phyloP scores from a whole-genome alignment of 2,797 vertebrate genomes.

The Gymnothorax javanicus region DNA sequence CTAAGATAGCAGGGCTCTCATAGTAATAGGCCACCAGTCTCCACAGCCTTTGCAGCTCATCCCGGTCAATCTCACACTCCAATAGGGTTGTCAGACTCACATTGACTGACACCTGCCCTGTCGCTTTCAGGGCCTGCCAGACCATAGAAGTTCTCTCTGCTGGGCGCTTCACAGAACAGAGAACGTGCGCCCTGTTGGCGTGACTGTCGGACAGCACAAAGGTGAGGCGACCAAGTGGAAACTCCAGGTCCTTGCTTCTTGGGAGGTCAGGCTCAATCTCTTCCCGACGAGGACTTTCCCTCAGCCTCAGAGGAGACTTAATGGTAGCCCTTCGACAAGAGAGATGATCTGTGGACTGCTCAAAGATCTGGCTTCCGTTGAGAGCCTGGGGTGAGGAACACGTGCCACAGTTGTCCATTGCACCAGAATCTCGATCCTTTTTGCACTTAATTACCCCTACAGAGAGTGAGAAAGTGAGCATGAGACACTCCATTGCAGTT shows the following conservation, averaged over 20 bases:
- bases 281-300: constrained; percentile 65
- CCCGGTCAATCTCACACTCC: constrained; percentile 78
- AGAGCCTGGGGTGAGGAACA: constrained; percentile 71
- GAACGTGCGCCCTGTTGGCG: constrained; percentile 73
- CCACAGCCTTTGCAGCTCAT: constrained; percentile 76
- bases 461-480: background rate
- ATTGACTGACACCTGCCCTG: constrained; percentile 63
- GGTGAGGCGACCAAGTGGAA: constrained; percentile 69
- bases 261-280: constrained; percentile 73
- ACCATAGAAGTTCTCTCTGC: constrained; percentile 60
- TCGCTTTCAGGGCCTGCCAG: constrained; percentile 63
- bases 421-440: constrained; percentile 67
- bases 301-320: constrained; percentile 70
- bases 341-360: constrained; percentile 60
- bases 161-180: constrained; percentile 69
- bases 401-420: constrained; percentile 65
- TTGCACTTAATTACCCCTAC: constrained; percentile 79
- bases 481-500: background rate
- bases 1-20: constrained; percentile 75
- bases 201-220: constrained; percentile 76
- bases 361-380: constrained; percentile 66
- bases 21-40: constrained; percentile 80
- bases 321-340: constrained; percentile 68
- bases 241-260: constrained; percentile 71
- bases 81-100: constrained; percentile 68